Evolutionary conservation across 2,888 invertebrate genomes (phyloP), one percentile per base, ranked within the genome.

Genomic region (Idaea biselata): DNA sequence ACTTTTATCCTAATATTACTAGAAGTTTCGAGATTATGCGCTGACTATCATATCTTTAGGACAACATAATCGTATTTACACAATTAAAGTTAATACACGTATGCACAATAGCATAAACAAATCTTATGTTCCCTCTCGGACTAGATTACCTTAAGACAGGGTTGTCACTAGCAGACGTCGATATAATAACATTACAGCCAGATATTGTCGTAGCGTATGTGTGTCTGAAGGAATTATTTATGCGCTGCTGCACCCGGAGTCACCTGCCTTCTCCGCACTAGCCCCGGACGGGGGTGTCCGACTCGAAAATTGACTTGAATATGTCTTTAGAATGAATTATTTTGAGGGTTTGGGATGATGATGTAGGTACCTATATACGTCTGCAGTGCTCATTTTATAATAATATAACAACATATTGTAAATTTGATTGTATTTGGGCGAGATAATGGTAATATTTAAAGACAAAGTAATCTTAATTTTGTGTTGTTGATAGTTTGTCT

Each of bases 161-260:
- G 89, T 80, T 91, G 91, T 89, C 91, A 74, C 76, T 80, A 74
- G 73, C 91, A 91, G 89, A 86, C 81, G 69, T 77, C 83, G 88
- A 87, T 87, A 89, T 86, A 88, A 89, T 88, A 89, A 87, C 84
- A 84, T 82, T 81, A 82, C 68, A 80, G 74, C 74, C 80, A 88
- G 86, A 79, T 80, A 84, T 83, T 88, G 89, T 88, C 90, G 44
- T 44, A 5, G 5, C 5, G 89, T 89, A 87, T 89, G 90, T 88
- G 88, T 80, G 88, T 88, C 90, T 88, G 78, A 89, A 79, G 80
- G 91, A 88, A 91, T 91, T 92, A 91, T 89, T 91, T 85, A 91
- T 88, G 90, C 86, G 72, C 69, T 73, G 77, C 79, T 81, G 85
- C 83, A 77, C 82, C 75, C 81, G 77, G 75, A 74, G 67, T 63